These are phyloP conservation scores for Hypotaenidia philippensis DNA, from an alignment of 2,797 vertebrate genomes.

Conservation along the genomic window DNA sequence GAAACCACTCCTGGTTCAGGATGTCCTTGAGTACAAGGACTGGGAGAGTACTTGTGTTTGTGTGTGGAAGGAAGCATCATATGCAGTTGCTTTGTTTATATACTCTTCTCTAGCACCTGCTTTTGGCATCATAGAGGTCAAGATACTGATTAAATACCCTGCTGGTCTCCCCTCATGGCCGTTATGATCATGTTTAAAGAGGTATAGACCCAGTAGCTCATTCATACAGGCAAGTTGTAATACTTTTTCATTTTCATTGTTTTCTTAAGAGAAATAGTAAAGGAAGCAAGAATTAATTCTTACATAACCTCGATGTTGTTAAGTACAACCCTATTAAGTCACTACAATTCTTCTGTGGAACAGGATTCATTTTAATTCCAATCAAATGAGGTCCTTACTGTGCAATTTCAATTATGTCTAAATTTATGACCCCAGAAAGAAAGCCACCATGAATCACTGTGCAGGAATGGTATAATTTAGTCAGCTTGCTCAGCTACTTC, in stretches of 20 bases:
- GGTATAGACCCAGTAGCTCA: neutral
- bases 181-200: accelerated
- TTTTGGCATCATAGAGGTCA: neutral
- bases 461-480: neutral
- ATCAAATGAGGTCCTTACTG: neutral
- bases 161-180: neutral
- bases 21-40: neutral
- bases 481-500: conserved; percentile 8
- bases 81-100: neutral
- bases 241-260: neutral
- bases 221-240: neutral
- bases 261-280: neutral
- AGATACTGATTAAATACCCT: neutral
- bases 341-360: neutral
- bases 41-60: neutral
- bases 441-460: neutral
- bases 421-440: neutral
- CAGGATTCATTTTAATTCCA: neutral
- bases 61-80: neutral
- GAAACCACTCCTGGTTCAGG: neutral
- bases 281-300: neutral
- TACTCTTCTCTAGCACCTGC: neutral
- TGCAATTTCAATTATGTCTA: neutral
- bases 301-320: neutral
- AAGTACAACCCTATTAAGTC: neutral